These are phyloP conservation scores for Merodon equestris DNA, from an alignment of 2,888 invertebrate species.

Conservation along the genomic window DNA sequence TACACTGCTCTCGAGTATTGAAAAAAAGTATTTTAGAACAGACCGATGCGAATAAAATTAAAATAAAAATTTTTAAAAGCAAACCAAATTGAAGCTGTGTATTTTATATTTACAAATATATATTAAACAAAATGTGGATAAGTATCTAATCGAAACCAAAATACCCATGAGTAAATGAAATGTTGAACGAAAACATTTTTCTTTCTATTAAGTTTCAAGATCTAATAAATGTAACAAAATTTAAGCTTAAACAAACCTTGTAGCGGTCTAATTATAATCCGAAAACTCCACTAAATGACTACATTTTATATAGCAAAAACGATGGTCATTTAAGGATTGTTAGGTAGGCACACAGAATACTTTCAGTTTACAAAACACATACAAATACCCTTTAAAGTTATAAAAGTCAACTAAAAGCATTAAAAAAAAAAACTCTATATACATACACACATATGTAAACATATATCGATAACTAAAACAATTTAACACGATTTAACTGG, in stretches of 20 bases:
- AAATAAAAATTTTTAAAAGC: constrained; percentile 30
- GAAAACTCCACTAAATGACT: too few species aligned
- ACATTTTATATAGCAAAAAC: constrained; percentile 54
- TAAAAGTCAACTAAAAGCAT: too few species aligned
- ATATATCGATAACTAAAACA: not conserved
- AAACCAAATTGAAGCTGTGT: constrained; percentile 36
- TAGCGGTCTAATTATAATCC: constrained; percentile 31
- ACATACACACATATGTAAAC: not conserved
- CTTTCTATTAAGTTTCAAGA: constrained; percentile 12
- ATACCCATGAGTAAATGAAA: too few species aligned
- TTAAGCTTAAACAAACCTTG: constrained; percentile 3
- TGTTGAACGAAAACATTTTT: too few species aligned
- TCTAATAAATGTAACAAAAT: not conserved
- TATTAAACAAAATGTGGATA: constrained; percentile 20
- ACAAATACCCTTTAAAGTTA: too few species aligned
- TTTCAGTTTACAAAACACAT: constrained; percentile 7
- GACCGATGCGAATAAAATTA: constrained; percentile 9
- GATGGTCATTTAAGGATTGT: constrained; percentile 3
- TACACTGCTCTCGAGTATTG: not conserved
- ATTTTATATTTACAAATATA: constrained; percentile 50
- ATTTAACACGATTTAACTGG: not conserved
- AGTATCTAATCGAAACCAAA: constrained; percentile 38
- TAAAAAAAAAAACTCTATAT: not conserved
- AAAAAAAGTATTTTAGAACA: not conserved
- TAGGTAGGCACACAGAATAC: constrained; percentile 57